Percentiles rank a stretch among this genome's conserved stretches.
These are phyloP conservation scores for Romanogobio albipinnatus DNA, from an alignment of 2,113 vertebrate genomes.

Conservation along the genomic window DNA sequence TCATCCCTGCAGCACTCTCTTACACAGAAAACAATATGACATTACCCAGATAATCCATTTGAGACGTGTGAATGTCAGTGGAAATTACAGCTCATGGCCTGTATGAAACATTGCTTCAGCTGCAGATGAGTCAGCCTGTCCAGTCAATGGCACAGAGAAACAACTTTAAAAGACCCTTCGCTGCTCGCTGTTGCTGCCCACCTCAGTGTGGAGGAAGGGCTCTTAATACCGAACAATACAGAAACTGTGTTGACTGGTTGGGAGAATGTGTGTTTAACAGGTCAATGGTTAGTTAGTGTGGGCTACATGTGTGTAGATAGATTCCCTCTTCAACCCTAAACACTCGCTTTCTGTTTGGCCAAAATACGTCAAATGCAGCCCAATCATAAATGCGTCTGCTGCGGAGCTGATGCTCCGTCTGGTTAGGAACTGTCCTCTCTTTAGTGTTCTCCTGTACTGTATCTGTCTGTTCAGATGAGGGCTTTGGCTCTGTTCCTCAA, in stretches of 20 bases:
- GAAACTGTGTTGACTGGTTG: not conserved
- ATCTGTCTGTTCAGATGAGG: conserved; percentile 27
- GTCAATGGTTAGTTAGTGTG: conserved; percentile 1
- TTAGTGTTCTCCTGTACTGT: conserved; percentile 26
- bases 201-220: conserved; percentile 7
- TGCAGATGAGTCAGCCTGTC: conserved; percentile 30
- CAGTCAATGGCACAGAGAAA: conserved; percentile 13
- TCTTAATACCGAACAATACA: not conserved
- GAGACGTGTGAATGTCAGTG: not conserved
- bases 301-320: not conserved
- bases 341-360: not conserved
- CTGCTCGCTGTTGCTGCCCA: not conserved
- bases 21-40: not conserved
- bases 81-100: not conserved
- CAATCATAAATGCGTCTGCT: not conserved
- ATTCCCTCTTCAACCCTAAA: not conserved
- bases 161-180: not conserved
- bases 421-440: conserved; percentile 26
- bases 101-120: conserved; percentile 7
- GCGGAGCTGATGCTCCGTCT: conserved; percentile 51
- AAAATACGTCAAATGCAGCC: not conserved
- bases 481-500: conserved; percentile 50
- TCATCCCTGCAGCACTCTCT: not conserved
- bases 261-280: not conserved
- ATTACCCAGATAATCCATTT: not conserved